Conservation (phyloP, 2,797 vertebrate species). For the Dicrostonyx torquatus region DNA sequence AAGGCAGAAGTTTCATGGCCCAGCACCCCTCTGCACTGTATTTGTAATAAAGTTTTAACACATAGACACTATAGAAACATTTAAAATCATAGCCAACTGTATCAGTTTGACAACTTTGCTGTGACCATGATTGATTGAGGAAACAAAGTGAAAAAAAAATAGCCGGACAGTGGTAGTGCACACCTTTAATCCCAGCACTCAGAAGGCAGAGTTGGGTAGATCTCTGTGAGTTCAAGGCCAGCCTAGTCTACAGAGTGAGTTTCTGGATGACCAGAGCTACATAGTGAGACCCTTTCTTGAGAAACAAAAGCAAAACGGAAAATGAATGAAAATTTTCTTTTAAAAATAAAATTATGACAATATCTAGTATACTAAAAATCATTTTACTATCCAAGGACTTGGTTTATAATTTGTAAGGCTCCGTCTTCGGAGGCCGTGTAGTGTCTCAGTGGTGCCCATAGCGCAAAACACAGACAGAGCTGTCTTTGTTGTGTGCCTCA, state of each 20-base stretch:
- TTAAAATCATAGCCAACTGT: neutral
- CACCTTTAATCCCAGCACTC: neutral
- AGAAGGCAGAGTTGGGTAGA: neutral
- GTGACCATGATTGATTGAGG: neutral
- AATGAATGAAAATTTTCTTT: neutral
- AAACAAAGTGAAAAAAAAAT: neutral
- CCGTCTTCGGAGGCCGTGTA: neutral
- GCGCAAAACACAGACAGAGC: neutral
- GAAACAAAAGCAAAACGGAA: neutral
- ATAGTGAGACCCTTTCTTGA: neutral
- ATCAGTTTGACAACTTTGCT: neutral
- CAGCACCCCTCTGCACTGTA: no score
- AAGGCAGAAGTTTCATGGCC: neutral
- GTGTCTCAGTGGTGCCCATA: neutral
- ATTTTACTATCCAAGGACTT: neutral
- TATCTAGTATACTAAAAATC: neutral
- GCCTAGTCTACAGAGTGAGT: neutral
- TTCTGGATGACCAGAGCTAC: neutral
- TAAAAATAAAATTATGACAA: slow-evolving; percentile 2
- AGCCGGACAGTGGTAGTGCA: neutral
- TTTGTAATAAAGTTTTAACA: neutral
- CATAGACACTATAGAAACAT: neutral
- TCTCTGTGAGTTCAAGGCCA: neutral
- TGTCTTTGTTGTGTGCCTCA: neutral
- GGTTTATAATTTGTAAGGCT: neutral